phyloP scores from a whole-genome alignment of 2,797 vertebrate species.

The Sciaenops ocellatus region DNA sequence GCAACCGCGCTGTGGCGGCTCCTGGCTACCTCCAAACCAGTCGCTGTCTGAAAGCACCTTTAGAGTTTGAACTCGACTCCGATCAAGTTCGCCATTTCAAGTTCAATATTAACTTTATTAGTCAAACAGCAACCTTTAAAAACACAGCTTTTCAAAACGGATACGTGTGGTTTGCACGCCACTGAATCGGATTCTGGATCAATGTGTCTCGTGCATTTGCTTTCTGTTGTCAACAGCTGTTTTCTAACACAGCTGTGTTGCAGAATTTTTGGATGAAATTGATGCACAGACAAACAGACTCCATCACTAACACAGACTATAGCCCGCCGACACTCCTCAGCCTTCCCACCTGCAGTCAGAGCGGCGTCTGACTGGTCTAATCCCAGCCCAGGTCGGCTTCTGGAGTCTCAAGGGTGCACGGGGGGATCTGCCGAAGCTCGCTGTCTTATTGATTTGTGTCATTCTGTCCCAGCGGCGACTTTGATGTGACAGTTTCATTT shows the following conservation, averaged over 20 bases:
- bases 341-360: slow-evolving; percentile 26
- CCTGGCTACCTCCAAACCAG: not conserved
- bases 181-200: too few species aligned
- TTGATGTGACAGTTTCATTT: slow-evolving; percentile 78
- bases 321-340: not conserved
- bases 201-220: not conserved
- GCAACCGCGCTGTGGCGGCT: too few species aligned
- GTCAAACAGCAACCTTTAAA: not conserved
- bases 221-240: slow-evolving; percentile 8
- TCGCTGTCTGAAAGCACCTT: slow-evolving; percentile 2
- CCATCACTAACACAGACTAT: slow-evolving; percentile 2
- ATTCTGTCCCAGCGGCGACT: slow-evolving; percentile 67
- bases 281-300: slow-evolving; percentile 16
- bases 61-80: not conserved
- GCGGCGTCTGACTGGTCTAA: slow-evolving; percentile 37
- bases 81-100: not conserved
- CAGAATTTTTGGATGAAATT: not conserved
- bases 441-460: slow-evolving; percentile 77
- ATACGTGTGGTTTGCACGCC: not conserved
- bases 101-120: not conserved
- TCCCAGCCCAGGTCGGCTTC: slow-evolving; percentile 41
- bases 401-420: slow-evolving; percentile 48
- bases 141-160: not conserved
- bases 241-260: not conserved
- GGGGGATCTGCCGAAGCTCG: slow-evolving; percentile 56